Conservation (phyloP, 2,113 vertebrate genomes). For the Melanerpes aurifrons region DNA sequence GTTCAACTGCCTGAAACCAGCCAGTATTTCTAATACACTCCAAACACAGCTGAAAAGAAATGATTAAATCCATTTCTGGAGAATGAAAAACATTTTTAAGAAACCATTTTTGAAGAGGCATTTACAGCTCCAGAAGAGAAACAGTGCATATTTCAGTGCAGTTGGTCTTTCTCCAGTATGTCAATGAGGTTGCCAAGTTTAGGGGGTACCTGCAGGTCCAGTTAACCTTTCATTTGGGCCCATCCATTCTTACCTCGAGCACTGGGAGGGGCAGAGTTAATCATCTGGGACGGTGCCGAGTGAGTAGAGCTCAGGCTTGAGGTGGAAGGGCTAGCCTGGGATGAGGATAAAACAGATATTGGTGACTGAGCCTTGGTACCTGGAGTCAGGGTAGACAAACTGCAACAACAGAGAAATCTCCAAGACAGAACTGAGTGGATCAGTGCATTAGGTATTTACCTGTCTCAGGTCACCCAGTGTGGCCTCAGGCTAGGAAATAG, state of each 20-base stretch:
- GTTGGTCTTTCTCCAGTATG: background rate
- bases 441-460: background rate
- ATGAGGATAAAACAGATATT: conserved; percentile 75
- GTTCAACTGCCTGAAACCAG: conserved; percentile 14
- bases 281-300: conserved; percentile 92
- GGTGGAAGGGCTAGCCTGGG: conserved; percentile 93
- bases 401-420: conserved; percentile 62
- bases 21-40: background rate
- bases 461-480: background rate
- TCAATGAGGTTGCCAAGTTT: background rate
- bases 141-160: background rate
- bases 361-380: conserved; percentile 73
- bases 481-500: background rate
- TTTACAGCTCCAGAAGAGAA: background rate
- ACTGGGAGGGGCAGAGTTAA: conserved; percentile 92
- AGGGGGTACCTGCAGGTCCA: background rate
- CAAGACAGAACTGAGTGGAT: background rate
- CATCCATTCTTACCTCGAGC: conserved; percentile 88
- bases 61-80: background rate
- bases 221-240: background rate
- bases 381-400: conserved; percentile 67
- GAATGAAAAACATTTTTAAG: background rate
- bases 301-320: conserved; percentile 95
- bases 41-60: background rate
- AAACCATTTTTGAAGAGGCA: background rate